These are phyloP conservation scores for Hypotaenidia okinawae DNA, from an alignment of 2,797 vertebrate genomes.

Conservation along the genomic window DNA sequence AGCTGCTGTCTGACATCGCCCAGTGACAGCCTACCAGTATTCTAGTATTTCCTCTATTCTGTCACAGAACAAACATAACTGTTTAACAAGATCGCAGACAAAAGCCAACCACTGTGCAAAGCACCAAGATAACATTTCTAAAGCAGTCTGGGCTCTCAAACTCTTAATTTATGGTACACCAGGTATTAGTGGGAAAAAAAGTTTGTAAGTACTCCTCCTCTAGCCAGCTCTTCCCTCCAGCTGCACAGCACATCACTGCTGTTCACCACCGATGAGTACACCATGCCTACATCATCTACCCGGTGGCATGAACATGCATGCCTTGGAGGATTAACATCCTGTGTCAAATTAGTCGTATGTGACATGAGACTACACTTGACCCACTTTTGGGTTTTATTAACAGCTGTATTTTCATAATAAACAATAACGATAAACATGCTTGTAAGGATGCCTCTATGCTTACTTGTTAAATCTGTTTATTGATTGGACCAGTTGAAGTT, in stretches of 20 bases:
- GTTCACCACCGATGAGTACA: not conserved
- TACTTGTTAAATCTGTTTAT: slow-evolving; percentile 77
- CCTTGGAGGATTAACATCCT: not conserved
- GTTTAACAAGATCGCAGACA: not conserved
- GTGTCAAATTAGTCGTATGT: not conserved
- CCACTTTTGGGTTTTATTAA: not conserved
- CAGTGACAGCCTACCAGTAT: accelerated
- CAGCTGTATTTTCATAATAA: not conserved
- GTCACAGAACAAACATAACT: not conserved
- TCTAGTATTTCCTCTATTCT: not conserved
- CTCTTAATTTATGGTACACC: not conserved
- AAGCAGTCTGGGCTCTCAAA: not conserved
- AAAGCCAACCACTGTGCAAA: not conserved
- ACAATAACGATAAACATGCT: not conserved
- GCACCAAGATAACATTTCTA: not conserved
- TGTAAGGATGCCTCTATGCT: slow-evolving; percentile 48
- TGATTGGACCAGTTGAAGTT: slow-evolving; percentile 73
- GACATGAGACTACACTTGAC: not conserved
- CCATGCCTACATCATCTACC: not conserved
- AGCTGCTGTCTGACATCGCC: not conserved
- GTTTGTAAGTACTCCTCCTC: not conserved
- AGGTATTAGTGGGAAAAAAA: not conserved
- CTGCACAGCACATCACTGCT: not conserved
- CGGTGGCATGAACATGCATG: accelerated
- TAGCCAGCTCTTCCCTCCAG: not conserved